Percentiles rank a stretch among this genome's conserved stretches.
Conservation (phyloP, 2,888 invertebrate species). For the Pyrrhosoma nymphula region DNA sequence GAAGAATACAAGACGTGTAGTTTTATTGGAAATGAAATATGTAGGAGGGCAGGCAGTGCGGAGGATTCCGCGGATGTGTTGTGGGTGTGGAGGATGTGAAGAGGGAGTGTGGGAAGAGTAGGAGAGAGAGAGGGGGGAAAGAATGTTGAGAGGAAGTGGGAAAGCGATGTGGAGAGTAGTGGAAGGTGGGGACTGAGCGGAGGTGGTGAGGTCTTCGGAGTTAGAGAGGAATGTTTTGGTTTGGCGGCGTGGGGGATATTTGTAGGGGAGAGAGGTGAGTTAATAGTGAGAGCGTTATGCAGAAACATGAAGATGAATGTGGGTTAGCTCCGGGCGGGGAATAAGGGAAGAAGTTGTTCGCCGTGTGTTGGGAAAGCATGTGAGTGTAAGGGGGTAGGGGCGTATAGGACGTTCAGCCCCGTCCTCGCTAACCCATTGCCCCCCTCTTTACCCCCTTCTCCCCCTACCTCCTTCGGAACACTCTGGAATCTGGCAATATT, state of each 20-base stretch:
- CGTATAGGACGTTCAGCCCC: not conserved
- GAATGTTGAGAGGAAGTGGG: not conserved
- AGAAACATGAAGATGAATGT: constrained; percentile 64
- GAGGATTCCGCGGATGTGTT: not conserved
- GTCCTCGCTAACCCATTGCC: not conserved
- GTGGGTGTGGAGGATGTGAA: not conserved
- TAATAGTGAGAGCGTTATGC: constrained; percentile 58
- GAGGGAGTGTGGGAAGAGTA: not conserved
- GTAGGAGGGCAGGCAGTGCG: constrained; percentile 37
- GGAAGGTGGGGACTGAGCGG: not conserved
- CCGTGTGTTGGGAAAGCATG: not conserved
- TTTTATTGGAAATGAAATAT: constrained; percentile 66
- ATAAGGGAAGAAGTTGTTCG: constrained; percentile 36
- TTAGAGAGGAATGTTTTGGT: constrained; percentile 53
- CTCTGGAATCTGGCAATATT: constrained; percentile 26
- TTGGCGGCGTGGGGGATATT: not conserved
- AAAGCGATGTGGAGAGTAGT: not conserved
- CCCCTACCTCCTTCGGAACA: not conserved
- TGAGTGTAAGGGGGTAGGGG: not conserved
- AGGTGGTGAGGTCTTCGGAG: constrained; percentile 33
- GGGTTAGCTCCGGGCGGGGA: constrained; percentile 30
- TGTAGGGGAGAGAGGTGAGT: constrained; percentile 7
- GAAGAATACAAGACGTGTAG: constrained; percentile 62
- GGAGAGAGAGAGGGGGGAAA: not conserved
- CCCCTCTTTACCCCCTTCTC: not conserved